Percentiles rank a stretch among this genome's conserved stretches.
These are phyloP conservation scores for Spisula solida DNA, from an alignment of 2,888 invertebrate genomes.

Conservation along the genomic window DNA sequence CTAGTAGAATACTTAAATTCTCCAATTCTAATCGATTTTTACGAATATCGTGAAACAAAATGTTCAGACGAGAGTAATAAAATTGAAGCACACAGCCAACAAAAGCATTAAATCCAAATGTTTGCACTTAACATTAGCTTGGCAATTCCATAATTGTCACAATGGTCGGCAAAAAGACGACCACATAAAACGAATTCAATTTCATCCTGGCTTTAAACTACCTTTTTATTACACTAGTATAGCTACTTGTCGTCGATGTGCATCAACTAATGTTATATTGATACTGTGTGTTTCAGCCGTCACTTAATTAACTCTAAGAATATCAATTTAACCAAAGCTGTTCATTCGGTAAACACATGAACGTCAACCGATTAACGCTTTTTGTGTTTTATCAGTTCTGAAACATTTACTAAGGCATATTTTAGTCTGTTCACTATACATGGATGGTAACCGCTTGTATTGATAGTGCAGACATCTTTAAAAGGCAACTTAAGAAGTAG, in stretches of 20 bases:
- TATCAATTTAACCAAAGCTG: background rate
- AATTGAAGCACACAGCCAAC: background rate
- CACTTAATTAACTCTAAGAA: background rate
- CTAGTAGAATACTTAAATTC: background rate
- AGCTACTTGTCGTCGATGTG: background rate
- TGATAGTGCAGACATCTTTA: too few species aligned
- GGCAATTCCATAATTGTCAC: background rate
- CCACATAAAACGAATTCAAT: background rate
- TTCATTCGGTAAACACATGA: background rate
- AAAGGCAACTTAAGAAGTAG: too few species aligned
- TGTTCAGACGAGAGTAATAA: background rate
- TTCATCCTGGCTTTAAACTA: background rate
- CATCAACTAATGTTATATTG: background rate
- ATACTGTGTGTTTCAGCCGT: background rate
- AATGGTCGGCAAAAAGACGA: background rate
- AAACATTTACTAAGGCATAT: too few species aligned
- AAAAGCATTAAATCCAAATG: background rate
- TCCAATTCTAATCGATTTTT: conserved; percentile 12
- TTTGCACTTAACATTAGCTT: background rate
- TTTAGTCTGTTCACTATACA: too few species aligned
- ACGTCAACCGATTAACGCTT: too few species aligned
- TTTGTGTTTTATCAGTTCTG: too few species aligned
- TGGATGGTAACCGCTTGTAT: background rate
- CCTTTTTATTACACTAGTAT: background rate
- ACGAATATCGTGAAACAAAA: background rate